Base-by-base conservation (phyloP, 2,113 vertebrate species). In the Melanocharis versteri region DNA sequence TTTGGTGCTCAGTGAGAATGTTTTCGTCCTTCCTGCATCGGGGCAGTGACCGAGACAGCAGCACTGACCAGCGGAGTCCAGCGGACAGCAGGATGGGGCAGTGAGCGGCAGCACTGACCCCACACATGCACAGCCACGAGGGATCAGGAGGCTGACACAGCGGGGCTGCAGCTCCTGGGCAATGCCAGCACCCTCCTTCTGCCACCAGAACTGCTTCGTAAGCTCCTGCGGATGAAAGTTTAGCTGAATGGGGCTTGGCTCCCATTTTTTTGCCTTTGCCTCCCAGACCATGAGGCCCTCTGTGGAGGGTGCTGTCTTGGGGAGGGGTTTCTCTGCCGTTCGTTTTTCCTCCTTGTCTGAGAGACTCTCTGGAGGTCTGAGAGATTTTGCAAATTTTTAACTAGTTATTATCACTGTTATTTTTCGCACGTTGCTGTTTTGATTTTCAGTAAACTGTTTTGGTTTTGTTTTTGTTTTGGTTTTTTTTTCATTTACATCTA, bases 91-190 rank as follows among this genome's bases (percentile, higher is more conserved):
- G 56, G 16, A 71, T 15, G 10, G 30, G 30, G 12, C 37, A 16
- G 60, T 1, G 19, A 6, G 45, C 1, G 0, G 47, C 60, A 15
- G 56, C 26, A 1, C 47, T 22, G 27, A 4, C 48, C 57, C 13
- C 11, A 4, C 11, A 15, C 15, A 3, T 1, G 1, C 5, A 2
- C 2, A 1, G 44, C 45, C 13, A 1, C 4, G 1, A 7, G 50
- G 8, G 3, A 8, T 1, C 0, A 1, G 9, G 5, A 15, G 58
- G n/a, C 15, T 28, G 33, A 6, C 40, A 13, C 23, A 1, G 5
- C 4, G 3, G n/a, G n/a, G 15, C n/a, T 75, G 60, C 42, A 10
- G 51, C 30, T 57, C 31, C 48, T 24, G 14, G 51, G 35, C 60
- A 48, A 4, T 4, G 42, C 30, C 44, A 68, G 53, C 31, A 31